Base-by-base conservation (phyloP, 2,113 vertebrate genomes). In the Heptranchias perlo region DNA sequence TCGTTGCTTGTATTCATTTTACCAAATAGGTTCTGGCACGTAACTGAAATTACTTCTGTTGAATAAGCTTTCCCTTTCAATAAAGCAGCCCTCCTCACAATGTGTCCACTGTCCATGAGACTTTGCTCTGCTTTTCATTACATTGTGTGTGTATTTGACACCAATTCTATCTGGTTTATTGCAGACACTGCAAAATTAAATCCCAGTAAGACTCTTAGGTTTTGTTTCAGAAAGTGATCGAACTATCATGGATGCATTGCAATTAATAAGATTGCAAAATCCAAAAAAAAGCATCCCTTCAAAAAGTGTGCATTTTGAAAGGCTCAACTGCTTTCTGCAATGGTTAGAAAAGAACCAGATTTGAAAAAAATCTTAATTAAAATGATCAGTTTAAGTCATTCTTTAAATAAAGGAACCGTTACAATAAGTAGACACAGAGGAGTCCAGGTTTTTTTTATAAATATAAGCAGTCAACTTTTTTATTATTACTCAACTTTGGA, bases 381-480 rank as follows among this genome's bases (percentile, higher is more conserved):
- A 82, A 54, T 58, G 31, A 8, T n/a, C 14, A n/a, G 35, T 62
- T 92, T 89, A 89, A 92, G 14, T 39, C 31, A 61, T 62, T 16
- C n/a, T 87, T 52, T 62, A 93, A 93, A 93, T 89, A 64, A 92
- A 39, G 58, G 89, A 62, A 93, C 61, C n/a, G 39, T 62, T 62
- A 18, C 89, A 93, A 62, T 21, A 62, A 39, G 35, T 93, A 39
- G 58, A 93, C 89, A 93, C 58, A 93, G 13, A 16, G 11, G 31
- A 91, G 58, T 62, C 58, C 54, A 78, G n/a, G n/a, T 47, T 64
- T 93, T 61, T 93, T 93, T 39, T 93, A n/a, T 58, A 61, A 92
- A 61, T 61, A 61, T 93, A 64, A 62, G 58, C 58, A 93, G 58
- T 39, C 58, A 39, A 44, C 18, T 93, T 64, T 61, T 62, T 92